Conservation (phyloP, 2,888 invertebrate species). For the Acleris holmiana region DNA sequence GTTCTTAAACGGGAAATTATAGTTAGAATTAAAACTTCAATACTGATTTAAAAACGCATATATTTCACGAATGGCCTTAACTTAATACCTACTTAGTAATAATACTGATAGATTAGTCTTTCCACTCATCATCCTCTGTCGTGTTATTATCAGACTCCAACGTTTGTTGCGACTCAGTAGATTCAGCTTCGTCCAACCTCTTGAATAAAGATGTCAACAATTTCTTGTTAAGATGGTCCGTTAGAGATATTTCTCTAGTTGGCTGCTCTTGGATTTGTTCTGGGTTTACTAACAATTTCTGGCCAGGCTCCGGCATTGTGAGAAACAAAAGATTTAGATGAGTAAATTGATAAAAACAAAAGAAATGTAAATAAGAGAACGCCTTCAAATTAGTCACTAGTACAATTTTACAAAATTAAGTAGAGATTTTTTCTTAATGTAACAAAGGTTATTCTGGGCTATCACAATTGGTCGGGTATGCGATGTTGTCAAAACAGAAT, state of each 20-base stretch:
- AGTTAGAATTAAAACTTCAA: background rate
- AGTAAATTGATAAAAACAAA: slow-evolving; percentile 45
- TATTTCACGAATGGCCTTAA: slow-evolving; percentile 25
- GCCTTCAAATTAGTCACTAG: slow-evolving; percentile 31
- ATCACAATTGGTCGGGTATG: slow-evolving; percentile 40
- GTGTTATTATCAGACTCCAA: slow-evolving; percentile 60
- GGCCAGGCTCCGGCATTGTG: slow-evolving; percentile 71
- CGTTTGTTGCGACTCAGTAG: slow-evolving; percentile 61
- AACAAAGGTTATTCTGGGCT: slow-evolving; percentile 1
- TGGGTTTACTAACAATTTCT: slow-evolving; percentile 50
- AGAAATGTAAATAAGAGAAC: slow-evolving; percentile 13
- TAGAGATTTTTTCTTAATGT: background rate
- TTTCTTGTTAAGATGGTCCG: slow-evolving; percentile 87
- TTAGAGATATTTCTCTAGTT: slow-evolving; percentile 83
- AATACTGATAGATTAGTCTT: slow-evolving; percentile 48
- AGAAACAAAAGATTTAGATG: slow-evolving; percentile 25
- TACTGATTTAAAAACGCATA: slow-evolving; percentile 14
- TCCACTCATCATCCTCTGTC: slow-evolving; percentile 67
- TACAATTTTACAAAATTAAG: slow-evolving; percentile 11
- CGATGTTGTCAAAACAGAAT: background rate
- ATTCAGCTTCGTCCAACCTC: slow-evolving; percentile 81
- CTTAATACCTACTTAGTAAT: slow-evolving; percentile 16
- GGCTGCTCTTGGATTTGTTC: slow-evolving; percentile 60
- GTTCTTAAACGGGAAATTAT: background rate
- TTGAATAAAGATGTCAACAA: slow-evolving; percentile 86